Conservation (phyloP, 2,888 invertebrate genomes). For the Abrostola triplasia region DNA sequence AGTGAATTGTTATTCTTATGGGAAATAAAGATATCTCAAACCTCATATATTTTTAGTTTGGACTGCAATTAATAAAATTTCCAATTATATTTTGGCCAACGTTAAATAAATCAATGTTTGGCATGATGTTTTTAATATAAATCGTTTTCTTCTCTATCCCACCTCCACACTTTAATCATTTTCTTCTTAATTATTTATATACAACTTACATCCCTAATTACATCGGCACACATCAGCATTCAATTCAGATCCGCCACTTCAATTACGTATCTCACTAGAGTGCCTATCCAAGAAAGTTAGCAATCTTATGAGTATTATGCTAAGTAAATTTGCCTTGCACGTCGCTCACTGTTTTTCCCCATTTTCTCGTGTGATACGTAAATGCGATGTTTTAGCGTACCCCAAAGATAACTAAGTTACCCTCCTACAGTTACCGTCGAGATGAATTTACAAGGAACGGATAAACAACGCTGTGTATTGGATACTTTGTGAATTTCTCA, state of each 20-base stretch:
- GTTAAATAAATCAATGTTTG: no score
- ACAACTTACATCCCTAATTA: constrained; percentile 21
- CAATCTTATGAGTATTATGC: constrained; percentile 63
- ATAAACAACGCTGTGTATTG: constrained; percentile 49
- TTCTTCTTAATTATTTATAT: background rate
- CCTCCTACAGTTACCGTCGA: constrained; percentile 45
- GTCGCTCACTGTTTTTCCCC: constrained; percentile 59
- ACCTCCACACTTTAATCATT: background rate
- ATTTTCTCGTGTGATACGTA: constrained; percentile 57
- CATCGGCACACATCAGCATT: constrained; percentile 33
- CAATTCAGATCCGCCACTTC: constrained; percentile 44
- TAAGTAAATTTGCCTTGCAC: constrained; percentile 62
- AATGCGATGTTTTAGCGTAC: constrained; percentile 60
- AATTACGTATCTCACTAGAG: constrained; percentile 44
- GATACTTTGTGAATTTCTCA: constrained; percentile 54
- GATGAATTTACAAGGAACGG: constrained; percentile 51
- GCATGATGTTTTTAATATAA: no score
- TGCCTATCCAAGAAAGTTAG: constrained; percentile 59
- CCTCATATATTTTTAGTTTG: no score
- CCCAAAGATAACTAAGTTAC: constrained; percentile 67
- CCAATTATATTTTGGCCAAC: no score
- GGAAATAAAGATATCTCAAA: no score
- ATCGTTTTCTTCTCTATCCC: no score
- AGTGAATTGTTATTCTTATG: no score
- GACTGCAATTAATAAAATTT: no score